Percentiles rank a stretch among this genome's conserved stretches.
Conservation (phyloP, 2,113 vertebrate genomes). For the Etheostoma cragini region DNA sequence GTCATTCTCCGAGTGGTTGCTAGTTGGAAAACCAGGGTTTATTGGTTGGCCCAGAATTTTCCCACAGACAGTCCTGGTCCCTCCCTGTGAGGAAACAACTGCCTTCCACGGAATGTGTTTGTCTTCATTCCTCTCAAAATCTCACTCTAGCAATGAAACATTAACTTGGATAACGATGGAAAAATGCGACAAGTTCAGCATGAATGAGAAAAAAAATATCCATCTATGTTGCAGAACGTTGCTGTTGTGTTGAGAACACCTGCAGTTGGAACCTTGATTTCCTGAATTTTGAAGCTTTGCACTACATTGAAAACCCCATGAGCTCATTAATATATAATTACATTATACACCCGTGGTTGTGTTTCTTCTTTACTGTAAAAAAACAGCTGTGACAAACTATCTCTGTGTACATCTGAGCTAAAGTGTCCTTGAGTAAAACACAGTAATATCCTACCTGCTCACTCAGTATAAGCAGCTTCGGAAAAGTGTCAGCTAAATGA, state of each 20-base stretch:
- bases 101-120: constrained; percentile 1
- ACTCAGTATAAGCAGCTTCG: constrained; percentile 25
- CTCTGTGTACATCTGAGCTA: not conserved
- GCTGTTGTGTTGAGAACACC: constrained; percentile 34
- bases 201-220: constrained; percentile 9
- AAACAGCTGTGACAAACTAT: not conserved
- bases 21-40: constrained; percentile 43
- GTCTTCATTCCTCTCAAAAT: constrained; percentile 30
- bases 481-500: constrained; percentile 36
- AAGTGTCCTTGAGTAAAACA: constrained; percentile 29
- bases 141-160: not conserved
- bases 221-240: not conserved
- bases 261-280: constrained; percentile 44
- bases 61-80: constrained; percentile 29
- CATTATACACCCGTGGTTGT: not conserved
- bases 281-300: constrained; percentile 42
- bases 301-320: not conserved
- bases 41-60: constrained; percentile 40
- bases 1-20: constrained; percentile 34
- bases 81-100: constrained; percentile 30
- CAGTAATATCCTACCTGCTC: constrained; percentile 40
- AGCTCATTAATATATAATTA: not conserved
- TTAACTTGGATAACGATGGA: not conserved
- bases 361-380: not conserved
- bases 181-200: not conserved